These are phyloP conservation scores for Taenioides sp. DNA, from an alignment of 2,797 vertebrate species.

Conservation along the genomic window DNA sequence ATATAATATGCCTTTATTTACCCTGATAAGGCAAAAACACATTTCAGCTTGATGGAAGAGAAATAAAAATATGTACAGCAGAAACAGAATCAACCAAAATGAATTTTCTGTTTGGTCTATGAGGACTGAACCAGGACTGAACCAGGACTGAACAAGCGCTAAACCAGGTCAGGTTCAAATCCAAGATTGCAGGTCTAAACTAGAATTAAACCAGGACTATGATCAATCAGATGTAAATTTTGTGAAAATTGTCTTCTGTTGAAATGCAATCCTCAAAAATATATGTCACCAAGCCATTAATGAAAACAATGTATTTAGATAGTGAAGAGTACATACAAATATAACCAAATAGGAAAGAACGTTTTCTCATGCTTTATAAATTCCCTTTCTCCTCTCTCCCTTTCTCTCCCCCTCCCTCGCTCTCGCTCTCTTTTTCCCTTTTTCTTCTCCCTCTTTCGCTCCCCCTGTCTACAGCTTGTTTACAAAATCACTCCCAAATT, in stretches of 20 bases:
- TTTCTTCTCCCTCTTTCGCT: conserved; percentile 36
- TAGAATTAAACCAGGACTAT: neutral
- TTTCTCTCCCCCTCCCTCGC: neutral
- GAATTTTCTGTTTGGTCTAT: no score
- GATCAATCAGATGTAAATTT: neutral
- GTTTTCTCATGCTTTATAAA: conserved; percentile 46
- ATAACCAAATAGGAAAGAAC: neutral
- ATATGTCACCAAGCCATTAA: neutral
- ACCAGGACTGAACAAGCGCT: neutral
- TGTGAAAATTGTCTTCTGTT: neutral
- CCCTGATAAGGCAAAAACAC: neutral
- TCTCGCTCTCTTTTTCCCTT: conserved; percentile 17
- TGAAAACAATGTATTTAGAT: neutral
- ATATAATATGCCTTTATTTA: neutral
- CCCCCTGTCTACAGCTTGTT: conserved; percentile 54
- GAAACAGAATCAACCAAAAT: neutral
- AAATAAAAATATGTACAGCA: neutral
- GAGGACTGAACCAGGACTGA: no score
- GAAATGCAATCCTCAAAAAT: neutral
- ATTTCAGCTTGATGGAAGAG: neutral
- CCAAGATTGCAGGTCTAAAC: neutral
- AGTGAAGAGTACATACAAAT: neutral
- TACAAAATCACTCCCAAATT: conserved; percentile 66
- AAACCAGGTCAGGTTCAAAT: neutral
- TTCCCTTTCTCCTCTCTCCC: conserved; percentile 47